A percentile compares a stretch with the other conserved stretches of the same genome.
These are phyloP conservation scores for Centropus bengalensis DNA, from an alignment of 2,113 vertebrate species.

Conservation along the genomic window DNA sequence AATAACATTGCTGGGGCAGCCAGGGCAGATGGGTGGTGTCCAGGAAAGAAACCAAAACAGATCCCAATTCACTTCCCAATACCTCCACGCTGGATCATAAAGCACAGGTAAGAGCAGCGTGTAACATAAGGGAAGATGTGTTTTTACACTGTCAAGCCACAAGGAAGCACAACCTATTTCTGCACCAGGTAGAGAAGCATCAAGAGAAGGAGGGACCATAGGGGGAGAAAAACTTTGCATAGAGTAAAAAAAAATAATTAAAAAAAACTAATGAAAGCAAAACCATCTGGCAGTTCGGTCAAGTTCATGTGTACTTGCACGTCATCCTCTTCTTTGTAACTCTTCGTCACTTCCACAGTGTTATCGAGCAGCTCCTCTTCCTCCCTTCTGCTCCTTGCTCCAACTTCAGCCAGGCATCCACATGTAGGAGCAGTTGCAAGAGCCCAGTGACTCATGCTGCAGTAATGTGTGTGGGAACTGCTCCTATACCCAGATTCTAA, in stretches of 20 bases:
- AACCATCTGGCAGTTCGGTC: neutral
- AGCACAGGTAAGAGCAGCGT: neutral
- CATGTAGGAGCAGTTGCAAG: neutral
- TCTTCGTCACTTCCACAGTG: neutral
- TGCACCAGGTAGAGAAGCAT: neutral
- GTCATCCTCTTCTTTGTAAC: neutral
- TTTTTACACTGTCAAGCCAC: neutral
- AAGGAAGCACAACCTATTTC: neutral
- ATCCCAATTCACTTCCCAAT: neutral
- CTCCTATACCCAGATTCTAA: slow-evolving; percentile 49
- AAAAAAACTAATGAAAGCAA: neutral
- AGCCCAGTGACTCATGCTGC: slow-evolving; percentile 58
- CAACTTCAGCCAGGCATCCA: slow-evolving; percentile 19
- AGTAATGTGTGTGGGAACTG: slow-evolving; percentile 68
- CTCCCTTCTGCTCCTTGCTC: neutral
- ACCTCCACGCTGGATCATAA: neutral
- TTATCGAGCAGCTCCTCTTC: neutral
- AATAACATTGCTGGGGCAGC: fast-evolving
- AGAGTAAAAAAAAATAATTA: neutral
- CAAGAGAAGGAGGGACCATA: neutral
- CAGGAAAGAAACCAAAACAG: neutral
- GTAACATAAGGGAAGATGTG: neutral
- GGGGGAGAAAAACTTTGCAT: neutral
- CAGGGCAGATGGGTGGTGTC: neutral
- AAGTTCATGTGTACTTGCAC: fast-evolving